Evolutionary conservation across 2,797 vertebrate genomes (phyloP), one percentile per base, ranked within the genome.

Genomic region (Lepus townsendii): DNA sequence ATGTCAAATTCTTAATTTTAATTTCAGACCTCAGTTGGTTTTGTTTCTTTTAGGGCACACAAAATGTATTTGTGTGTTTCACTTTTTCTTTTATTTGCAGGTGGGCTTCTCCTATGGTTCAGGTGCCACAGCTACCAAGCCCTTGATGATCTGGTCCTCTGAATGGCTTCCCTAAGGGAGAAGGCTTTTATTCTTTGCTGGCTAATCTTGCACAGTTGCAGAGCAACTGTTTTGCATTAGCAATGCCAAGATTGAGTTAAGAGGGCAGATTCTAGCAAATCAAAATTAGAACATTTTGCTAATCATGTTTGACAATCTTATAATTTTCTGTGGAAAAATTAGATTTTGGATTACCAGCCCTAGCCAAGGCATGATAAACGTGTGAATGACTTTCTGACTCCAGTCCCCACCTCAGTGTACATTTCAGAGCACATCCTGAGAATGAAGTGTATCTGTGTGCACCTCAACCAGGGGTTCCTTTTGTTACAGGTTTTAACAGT

Each of bases 71-170:
- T 97, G 96, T 98, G 98, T 98, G 98, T 99, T 98, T 98, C 98
- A 98, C 98, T 97, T 98, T 98, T 98, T 98, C 98, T 99, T 98
- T 98, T 98, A 96, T 99, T 99, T 98, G 98, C 98, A 99, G 99
- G 99, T 98, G 98, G 99, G 99, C 98, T 98, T 97, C 98, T 97
- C 96, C 97, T 93, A 97, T 98, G 99, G 99, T 99, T 99, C 99
- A 99, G 99, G 99, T 99, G 99, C 99, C 98, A 98, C 98, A 99
- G 98, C 98, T 98, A 97, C 97, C 90, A 93, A 96, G 85, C 84
- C 86, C 92, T 96, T 78, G 80, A 78, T 92, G 84, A 87, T 92
- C 94, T 87, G 91, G 3, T 84, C 73, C 69, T 93, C 78, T 78
- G 65, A 95, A 77, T 20, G 3, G 42, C 63, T 88, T 80, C 91